Evolutionary conservation across 2,113 vertebrate genomes (phyloP).

Genomic region (Gymnogyps californianus): DNA sequence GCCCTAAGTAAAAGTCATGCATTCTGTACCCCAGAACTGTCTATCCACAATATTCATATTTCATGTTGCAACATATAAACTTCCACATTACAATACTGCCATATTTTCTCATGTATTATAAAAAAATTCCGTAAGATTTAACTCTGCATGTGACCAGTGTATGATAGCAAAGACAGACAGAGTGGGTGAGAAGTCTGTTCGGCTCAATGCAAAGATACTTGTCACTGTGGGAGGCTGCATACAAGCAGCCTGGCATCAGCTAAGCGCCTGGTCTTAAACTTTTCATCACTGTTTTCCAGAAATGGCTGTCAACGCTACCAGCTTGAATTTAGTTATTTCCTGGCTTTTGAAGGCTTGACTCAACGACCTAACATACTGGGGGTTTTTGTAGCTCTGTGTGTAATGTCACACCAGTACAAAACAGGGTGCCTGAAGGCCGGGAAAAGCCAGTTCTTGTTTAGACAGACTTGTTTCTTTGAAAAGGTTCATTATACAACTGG

Average conservation of each 20-base stretch:
- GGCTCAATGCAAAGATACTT: background rate
- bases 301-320: background rate
- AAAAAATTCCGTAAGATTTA: background rate
- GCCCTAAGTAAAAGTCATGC: background rate
- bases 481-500: background rate
- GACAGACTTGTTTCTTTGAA: background rate
- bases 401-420: background rate
- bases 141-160: background rate
- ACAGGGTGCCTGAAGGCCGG: background rate
- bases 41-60: background rate
- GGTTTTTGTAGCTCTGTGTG: background rate
- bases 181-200: background rate
- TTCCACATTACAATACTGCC: background rate
- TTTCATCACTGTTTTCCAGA: background rate
- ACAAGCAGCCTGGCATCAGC: background rate
- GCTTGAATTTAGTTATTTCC: background rate
- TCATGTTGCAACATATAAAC: background rate
- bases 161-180: background rate
- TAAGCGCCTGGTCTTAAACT: background rate
- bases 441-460: background rate
- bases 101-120: background rate
- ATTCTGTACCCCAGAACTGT: background rate
- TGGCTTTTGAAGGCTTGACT: background rate
- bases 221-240: background rate
- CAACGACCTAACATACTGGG: too few relatives aligned